Evolutionary conservation across 2,113 vertebrate species (phyloP).

Genomic region (Gambusia affinis): DNA sequence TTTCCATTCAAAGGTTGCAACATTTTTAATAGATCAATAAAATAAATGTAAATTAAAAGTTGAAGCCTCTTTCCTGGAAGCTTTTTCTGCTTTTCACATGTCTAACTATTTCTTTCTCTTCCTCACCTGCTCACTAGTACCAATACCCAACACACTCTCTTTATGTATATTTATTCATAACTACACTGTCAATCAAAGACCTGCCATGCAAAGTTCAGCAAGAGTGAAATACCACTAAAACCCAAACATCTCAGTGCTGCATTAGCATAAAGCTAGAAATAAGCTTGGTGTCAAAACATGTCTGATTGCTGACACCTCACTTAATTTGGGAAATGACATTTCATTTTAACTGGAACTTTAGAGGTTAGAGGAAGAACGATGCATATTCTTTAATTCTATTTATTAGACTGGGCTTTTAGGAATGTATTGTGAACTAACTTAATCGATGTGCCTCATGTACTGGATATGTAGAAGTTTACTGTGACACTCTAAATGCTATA

Average conservation of each 20-base stretch:
- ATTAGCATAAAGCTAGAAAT: slow-evolving; percentile 63
- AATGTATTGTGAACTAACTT: slow-evolving; percentile 10
- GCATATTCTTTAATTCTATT: slow-evolving; percentile 20
- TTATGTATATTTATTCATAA: slow-evolving; percentile 74
- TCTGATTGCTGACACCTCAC: slow-evolving; percentile 49
- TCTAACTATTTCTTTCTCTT: neutral
- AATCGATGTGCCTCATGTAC: neutral
- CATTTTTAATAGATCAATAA: neutral
- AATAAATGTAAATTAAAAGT: neutral
- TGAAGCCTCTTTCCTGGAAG: neutral
- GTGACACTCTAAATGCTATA: no score
- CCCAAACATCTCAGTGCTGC: slow-evolving; percentile 38
- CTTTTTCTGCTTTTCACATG: slow-evolving; percentile 13
- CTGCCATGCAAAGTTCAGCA: slow-evolving; percentile 60
- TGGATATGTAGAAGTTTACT: neutral
- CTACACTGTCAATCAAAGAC: slow-evolving; percentile 62
- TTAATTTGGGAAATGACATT: slow-evolving; percentile 49
- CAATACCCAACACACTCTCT: slow-evolving; percentile 33
- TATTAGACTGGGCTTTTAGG: slow-evolving; percentile 2
- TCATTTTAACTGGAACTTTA: slow-evolving; percentile 41
- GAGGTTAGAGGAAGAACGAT: slow-evolving; percentile 5
- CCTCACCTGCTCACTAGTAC: slow-evolving; percentile 38
- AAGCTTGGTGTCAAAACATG: slow-evolving; percentile 47
- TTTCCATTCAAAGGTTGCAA: no score
- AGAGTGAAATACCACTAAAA: slow-evolving; percentile 60